A percentile compares a stretch with the other conserved stretches of the same genome.
These are phyloP conservation scores for Panorpa germanica DNA, from an alignment of 2,888 invertebrate species.

Conservation along the genomic window DNA sequence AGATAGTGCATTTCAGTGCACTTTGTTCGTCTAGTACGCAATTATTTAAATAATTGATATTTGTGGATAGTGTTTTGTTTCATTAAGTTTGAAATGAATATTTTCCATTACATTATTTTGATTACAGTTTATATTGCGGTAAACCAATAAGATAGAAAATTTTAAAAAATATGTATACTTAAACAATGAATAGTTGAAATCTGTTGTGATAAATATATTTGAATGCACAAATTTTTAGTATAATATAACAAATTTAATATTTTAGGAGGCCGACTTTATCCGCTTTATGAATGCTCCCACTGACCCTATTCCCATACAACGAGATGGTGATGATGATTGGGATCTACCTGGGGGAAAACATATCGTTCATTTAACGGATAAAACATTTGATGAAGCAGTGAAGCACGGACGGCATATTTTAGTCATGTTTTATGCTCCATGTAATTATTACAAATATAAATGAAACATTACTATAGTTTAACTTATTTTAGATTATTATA, in stretches of 20 bases:
- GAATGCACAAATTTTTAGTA: constrained; percentile 21
- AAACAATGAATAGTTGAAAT: neutral
- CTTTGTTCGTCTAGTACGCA: no score
- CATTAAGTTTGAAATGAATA: no score
- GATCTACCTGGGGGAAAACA: constrained; percentile 24
- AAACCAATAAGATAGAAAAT: no score
- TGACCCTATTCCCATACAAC: constrained; percentile 18
- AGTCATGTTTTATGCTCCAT: constrained; percentile 63
- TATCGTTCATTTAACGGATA: constrained; percentile 32
- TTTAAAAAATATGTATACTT: no score
- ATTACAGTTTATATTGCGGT: no score
- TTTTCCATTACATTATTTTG: no score
- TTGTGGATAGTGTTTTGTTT: no score
- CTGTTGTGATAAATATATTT: no score
- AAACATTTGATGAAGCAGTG: constrained; percentile 37
- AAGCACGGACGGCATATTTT: constrained; percentile 36
- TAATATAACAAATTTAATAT: constrained; percentile 16
- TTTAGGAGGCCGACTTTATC: constrained; percentile 44
- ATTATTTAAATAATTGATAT: no score
- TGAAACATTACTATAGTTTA: neutral
- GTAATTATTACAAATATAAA: no score
- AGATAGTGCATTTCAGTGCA: no score
- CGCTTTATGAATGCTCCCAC: constrained; percentile 35
- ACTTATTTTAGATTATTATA: neutral
- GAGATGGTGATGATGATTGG: constrained; percentile 18